These are phyloP conservation scores for Rhodeus uyekii DNA, from an alignment of 2,797 vertebrate genomes.

Conservation along the genomic window DNA sequence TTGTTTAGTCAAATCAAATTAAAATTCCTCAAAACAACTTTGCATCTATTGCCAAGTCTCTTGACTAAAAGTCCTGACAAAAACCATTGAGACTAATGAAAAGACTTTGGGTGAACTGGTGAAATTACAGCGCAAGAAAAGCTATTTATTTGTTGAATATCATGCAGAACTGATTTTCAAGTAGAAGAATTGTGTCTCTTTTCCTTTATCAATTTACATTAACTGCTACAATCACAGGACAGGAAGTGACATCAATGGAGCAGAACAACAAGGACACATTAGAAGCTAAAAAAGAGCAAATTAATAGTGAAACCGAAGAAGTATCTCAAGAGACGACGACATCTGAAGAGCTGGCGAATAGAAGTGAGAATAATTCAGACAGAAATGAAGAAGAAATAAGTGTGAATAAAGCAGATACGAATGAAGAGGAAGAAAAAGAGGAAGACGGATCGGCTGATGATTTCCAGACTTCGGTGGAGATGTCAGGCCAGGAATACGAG, in stretches of 20 bases:
- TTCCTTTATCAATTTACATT: background rate
- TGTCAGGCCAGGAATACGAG: constrained; percentile 28
- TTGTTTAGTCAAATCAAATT: constrained; percentile 59
- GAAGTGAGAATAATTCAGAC: background rate
- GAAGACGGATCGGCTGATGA: constrained; percentile 47
- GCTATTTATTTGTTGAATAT: background rate
- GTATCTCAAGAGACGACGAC: background rate
- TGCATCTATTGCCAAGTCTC: constrained; percentile 42
- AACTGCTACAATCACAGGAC: constrained; percentile 27
- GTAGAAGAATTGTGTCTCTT: background rate
- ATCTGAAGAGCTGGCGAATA: background rate
- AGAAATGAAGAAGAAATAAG: constrained; percentile 64
- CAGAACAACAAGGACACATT: constrained; percentile 41
- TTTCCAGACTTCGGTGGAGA: constrained; percentile 57
- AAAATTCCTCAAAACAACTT: constrained; percentile 56
- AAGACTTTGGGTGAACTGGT: background rate
- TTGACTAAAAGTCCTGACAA: constrained; percentile 8
- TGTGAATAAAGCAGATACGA: constrained; percentile 63
- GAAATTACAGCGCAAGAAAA: background rate
- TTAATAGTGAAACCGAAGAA: constrained; percentile 55
- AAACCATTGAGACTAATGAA: background rate
- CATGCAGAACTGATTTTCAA: background rate
- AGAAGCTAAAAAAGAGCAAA: constrained; percentile 51
- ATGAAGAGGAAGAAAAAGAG: constrained; percentile 56
- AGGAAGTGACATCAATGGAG: constrained; percentile 52